Evolutionary conservation across 2,113 vertebrate genomes (phyloP), one percentile per base, ranked within the genome.

Genomic region (Hippocampus guttulatus): DNA sequence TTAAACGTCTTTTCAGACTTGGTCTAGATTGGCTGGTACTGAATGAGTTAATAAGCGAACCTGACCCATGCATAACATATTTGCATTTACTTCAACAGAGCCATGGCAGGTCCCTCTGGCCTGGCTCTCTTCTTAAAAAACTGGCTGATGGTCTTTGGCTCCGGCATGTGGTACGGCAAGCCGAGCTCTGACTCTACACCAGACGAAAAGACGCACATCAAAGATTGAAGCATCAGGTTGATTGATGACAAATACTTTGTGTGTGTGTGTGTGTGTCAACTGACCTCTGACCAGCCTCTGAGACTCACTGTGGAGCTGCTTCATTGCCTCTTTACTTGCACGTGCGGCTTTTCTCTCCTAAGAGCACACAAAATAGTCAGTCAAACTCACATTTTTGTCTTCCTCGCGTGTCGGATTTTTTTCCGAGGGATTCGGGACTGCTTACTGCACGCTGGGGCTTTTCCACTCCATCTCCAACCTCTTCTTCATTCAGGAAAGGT

Each of bases 201-300:
- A 69, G 51, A 40, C 5, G 33, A 38, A 71, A 54, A 70, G 25
- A 2, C 60, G 64, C 1, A 15, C 10, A 21, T 67, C n/a, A 49
- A 67, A 51, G n/a, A 55, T 2, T 43, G 43, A 3, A 8, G 2
- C 8, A n/a, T 69, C 25, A 20, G 16, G 1, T 2, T 6, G 23
- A 61, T 1, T 38, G 3, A 64, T 12, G 25, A 7, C 65, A 25
- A 21, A 52, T 16, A 33, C 57, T 27, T 27, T 33, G 30, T 33
- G 1, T 8, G 33, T 38, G 33, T 38, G 43, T 45, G 43, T 52
- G 49, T 8, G 1, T 41, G 15, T 51, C 21, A 51, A 68, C 90
- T 91, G 91, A 98, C 97, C 97, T 95, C 97, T 90, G 75, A 99
- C 66, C 68, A 99, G 93, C 67, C 96, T 90, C 83, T 99, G 97